phyloP scores from a whole-genome alignment of 2,888 invertebrate genomes.

The Callinectes sapidus region DNA sequence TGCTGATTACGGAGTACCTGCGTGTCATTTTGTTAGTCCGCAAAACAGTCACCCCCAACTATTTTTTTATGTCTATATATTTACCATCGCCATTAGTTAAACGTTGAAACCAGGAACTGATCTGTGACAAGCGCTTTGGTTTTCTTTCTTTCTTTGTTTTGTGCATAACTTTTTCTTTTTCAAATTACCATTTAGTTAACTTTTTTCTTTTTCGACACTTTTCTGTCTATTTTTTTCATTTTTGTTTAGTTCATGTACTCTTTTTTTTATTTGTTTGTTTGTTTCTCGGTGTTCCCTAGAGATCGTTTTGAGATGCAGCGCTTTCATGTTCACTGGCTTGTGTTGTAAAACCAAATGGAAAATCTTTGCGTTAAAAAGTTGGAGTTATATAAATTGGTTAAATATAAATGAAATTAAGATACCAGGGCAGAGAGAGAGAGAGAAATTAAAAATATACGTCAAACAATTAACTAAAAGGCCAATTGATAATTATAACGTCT shows the following conservation, averaged over 20 bases:
- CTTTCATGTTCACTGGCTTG: no score
- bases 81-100: not conserved
- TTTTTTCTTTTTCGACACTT: not conserved
- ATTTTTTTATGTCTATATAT: not conserved
- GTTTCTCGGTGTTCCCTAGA: not conserved
- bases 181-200: not conserved
- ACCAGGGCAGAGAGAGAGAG: not conserved
- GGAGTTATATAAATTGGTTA: not conserved
- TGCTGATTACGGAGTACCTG: not conserved
- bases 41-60: no score
- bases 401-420: not conserved
- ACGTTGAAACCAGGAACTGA: slow-evolving; percentile 25
- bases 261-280: not conserved
- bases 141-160: not conserved
- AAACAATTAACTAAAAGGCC: not conserved
- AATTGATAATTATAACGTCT: not conserved
- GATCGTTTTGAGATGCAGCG: no score
- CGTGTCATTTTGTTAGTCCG: not conserved
- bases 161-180: not conserved
- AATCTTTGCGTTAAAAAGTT: not conserved
- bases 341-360: no score
- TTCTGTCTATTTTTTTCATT: not conserved
- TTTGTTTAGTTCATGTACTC: not conserved
- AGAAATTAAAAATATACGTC: not conserved
- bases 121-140: not conserved